Conservation (phyloP, 2,113 vertebrate genomes). For the Willisornis vidua region DNA sequence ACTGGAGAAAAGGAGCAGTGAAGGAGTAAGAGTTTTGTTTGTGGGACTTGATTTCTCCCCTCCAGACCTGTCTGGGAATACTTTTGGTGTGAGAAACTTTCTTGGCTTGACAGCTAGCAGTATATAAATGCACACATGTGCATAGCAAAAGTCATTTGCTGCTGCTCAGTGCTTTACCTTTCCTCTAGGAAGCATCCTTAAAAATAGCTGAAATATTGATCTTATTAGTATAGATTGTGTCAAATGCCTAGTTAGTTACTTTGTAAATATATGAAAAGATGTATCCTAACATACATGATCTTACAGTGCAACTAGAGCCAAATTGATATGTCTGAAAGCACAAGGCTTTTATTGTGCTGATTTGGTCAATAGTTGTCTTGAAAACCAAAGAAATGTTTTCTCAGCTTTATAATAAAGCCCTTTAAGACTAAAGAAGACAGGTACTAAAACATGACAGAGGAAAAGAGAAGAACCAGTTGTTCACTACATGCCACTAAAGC, state of each 20-base stretch:
- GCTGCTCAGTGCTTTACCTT: neutral
- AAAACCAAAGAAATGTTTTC: conserved; percentile 8
- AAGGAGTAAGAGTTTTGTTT: neutral
- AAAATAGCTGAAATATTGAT: neutral
- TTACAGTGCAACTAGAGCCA: neutral
- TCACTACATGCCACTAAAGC: neutral
- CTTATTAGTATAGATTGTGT: neutral
- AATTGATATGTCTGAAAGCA: neutral
- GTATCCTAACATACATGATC: neutral
- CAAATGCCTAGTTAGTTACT: neutral
- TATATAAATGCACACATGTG: neutral
- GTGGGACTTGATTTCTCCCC: too few relatives aligned
- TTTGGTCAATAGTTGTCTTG: neutral
- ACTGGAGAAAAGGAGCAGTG: neutral
- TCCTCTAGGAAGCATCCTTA: neutral
- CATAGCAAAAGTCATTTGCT: neutral
- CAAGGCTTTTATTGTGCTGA: neutral
- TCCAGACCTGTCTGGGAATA: neutral
- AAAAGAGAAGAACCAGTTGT: neutral
- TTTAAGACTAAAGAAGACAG: neutral
- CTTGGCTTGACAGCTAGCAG: neutral
- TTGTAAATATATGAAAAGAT: neutral
- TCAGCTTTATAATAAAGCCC: neutral
- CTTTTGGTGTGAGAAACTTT: neutral
- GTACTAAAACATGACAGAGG: neutral